A percentile compares a stretch with the other conserved stretches of the same genome.
phyloP scores from a whole-genome alignment of 2,888 invertebrate species.

The Calameuta idolon region DNA sequence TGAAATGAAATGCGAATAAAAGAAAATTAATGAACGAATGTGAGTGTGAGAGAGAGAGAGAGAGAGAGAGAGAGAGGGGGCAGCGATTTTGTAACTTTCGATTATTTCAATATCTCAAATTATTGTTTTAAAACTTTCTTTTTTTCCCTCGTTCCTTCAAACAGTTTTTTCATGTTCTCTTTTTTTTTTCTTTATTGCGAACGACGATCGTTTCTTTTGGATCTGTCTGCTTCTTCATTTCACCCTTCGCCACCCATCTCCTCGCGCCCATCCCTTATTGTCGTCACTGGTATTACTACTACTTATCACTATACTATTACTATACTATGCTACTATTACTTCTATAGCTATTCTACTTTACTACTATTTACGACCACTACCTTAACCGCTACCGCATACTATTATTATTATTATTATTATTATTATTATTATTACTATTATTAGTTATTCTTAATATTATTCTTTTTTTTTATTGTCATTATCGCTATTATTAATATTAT shows the following conservation, averaged over 20 bases:
- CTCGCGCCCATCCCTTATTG: not conserved
- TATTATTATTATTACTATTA: slow-evolving; percentile 35
- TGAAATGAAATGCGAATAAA: not conserved
- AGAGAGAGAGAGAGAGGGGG: not conserved
- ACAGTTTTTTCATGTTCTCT: not conserved
- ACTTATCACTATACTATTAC: slow-evolving; percentile 16
- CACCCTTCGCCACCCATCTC: not conserved
- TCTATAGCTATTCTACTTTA: slow-evolving; percentile 11
- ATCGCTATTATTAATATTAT: slow-evolving; percentile 20
- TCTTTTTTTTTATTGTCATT: slow-evolving; percentile 29
- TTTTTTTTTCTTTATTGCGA: slow-evolving; percentile 4
- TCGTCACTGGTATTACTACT: slow-evolving; percentile 11
- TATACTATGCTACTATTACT: slow-evolving; percentile 16
- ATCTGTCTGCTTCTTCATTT: slow-evolving; percentile 3
- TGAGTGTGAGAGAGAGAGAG: not conserved
- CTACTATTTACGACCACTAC: slow-evolving; percentile 26
- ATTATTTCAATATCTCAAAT: not conserved
- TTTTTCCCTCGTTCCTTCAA: not conserved
- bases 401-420: slow-evolving; percentile 31
- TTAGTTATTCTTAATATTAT: slow-evolving; percentile 18
- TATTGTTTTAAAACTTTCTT: not conserved
- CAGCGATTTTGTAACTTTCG: not conserved
- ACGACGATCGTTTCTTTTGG: slow-evolving; percentile 12
- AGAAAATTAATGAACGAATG: not conserved
- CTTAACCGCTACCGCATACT: slow-evolving; percentile 26